These are phyloP conservation scores for Arion vulgaris DNA, from an alignment of 1,140 invertebrate genomes.

Conservation along the genomic window DNA sequence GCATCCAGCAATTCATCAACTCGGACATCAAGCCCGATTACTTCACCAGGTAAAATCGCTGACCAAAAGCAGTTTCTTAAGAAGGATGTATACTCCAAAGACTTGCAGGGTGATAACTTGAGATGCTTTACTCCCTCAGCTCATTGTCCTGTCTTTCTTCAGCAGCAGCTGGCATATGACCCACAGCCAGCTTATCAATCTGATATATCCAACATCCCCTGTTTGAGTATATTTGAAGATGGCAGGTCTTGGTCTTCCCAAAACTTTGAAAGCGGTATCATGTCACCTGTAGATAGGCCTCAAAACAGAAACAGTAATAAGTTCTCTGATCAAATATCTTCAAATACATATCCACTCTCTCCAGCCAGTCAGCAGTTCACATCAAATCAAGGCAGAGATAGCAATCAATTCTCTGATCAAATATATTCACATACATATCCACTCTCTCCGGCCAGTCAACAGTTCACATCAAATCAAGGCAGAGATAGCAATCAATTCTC, in stretches of 20 bases:
- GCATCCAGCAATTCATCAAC: slow-evolving; percentile 26
- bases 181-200: background rate
- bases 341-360: background rate
- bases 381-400: background rate
- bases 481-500: background rate
- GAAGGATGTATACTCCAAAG: background rate
- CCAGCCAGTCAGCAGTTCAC: background rate
- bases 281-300: background rate
- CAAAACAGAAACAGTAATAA: background rate
- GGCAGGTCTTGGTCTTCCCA: background rate
- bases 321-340: background rate
- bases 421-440: background rate
- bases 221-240: slow-evolving; percentile 13
- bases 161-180: background rate
- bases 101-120: background rate
- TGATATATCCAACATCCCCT: background rate
- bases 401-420: background rate
- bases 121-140: background rate
- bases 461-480: background rate
- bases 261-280: background rate
- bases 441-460: background rate
- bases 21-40: slow-evolving; percentile 17
- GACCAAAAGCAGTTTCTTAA: background rate
- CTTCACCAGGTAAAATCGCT: background rate
- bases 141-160: background rate